Percentiles rank a stretch among this genome's conserved stretches.
phyloP scores from a whole-genome alignment of 2,888 invertebrate genomes.

The Chloroclysta siterata region DNA sequence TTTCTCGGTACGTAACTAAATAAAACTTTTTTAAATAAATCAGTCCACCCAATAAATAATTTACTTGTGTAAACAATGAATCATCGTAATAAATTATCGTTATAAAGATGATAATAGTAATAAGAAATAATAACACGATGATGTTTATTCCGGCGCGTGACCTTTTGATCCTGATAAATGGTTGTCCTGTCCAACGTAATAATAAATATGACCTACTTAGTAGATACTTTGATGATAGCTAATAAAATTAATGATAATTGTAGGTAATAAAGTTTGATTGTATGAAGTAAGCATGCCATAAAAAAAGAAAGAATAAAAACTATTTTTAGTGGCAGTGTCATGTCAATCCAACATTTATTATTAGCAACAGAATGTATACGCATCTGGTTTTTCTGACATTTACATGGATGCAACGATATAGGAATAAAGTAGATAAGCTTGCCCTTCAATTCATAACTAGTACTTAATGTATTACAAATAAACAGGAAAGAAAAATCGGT shows the following conservation, averaged over 20 bases:
- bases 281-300: neutral
- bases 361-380: neutral
- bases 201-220: neutral
- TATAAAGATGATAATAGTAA: constrained; percentile 1
- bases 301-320: neutral
- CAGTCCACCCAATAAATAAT: neutral
- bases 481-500: constrained; percentile 15
- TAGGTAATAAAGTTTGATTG: neutral
- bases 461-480: constrained; percentile 1
- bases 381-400: constrained; percentile 12
- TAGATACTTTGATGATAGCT: too few relatives aligned
- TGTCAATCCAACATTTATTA: neutral
- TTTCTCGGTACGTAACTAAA: too few relatives aligned
- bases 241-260: too few relatives aligned
- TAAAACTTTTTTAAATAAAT: too few relatives aligned
- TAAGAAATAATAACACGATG: neutral
- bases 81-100: neutral
- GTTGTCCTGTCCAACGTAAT: neutral
- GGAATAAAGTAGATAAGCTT: neutral
- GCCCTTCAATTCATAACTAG: neutral
- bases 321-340: too few relatives aligned
- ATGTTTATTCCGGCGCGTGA: constrained; percentile 2
- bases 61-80: neutral
- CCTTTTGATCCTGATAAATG: constrained; percentile 26
- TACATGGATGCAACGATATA: neutral